Evolutionary conservation across 2,797 vertebrate genomes (phyloP).

Genomic region (Xiphophorus birchmanni): DNA sequence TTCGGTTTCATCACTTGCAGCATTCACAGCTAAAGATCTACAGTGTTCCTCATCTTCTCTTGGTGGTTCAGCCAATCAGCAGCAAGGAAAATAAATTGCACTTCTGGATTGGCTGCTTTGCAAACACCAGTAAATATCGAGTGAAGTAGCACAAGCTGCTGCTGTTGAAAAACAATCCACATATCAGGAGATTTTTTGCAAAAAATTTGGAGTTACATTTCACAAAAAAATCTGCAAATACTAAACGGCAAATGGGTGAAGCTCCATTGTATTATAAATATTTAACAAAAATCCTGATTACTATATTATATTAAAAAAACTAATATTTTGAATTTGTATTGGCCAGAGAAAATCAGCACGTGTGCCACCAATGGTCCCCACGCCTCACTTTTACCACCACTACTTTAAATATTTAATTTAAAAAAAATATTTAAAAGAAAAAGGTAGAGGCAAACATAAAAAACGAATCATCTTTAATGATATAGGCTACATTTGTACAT

Average conservation of each 20-base stretch:
- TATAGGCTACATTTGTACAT: constrained; percentile 82
- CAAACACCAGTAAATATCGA: neutral
- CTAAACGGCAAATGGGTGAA: neutral
- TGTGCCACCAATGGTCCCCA: neutral
- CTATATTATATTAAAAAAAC: neutral
- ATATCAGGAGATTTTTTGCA: too few relatives aligned
- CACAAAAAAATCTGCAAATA: too few relatives aligned
- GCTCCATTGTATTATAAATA: neutral
- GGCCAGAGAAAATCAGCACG: neutral
- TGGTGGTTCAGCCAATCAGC: neutral
- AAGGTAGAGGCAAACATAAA: constrained; percentile 24
- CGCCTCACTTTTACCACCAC: neutral
- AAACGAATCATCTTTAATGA: constrained; percentile 80
- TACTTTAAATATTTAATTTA: neutral
- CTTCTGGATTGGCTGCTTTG: neutral
- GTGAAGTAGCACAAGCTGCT: neutral
- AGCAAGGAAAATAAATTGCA: neutral
- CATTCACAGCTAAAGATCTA: neutral
- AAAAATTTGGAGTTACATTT: neutral
- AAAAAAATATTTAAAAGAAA: neutral
- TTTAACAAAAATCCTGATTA: neutral
- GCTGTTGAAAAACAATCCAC: neutral
- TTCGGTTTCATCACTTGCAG: too few relatives aligned
- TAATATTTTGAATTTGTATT: neutral
- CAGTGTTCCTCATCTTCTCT: neutral